Evolutionary conservation across 2,888 invertebrate species (phyloP).

Genomic region (Ceraclea dissimilis): DNA sequence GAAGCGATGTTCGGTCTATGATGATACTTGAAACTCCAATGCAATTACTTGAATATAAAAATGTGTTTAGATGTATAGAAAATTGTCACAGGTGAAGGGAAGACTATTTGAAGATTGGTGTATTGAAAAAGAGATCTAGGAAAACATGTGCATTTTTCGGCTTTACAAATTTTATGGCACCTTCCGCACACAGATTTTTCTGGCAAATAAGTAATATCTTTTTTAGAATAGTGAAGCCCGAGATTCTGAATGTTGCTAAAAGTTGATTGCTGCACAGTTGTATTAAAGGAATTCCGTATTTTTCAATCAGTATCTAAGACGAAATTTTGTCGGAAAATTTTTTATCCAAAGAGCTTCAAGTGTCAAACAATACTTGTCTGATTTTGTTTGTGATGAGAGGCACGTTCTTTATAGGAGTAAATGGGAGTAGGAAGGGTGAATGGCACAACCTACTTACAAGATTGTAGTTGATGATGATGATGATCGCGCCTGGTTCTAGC

Average conservation of each 20-base stretch:
- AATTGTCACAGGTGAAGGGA: neutral
- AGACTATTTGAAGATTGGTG: slow-evolving; percentile 5
- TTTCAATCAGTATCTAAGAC: too few relatives aligned
- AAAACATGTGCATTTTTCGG: too few relatives aligned
- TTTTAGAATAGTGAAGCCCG: too few relatives aligned
- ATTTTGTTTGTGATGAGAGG: slow-evolving; percentile 1
- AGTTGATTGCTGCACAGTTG: too few relatives aligned
- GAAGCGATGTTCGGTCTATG: neutral
- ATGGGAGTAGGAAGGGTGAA: neutral
- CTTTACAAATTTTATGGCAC: too few relatives aligned
- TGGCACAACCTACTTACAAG: slow-evolving; percentile 6
- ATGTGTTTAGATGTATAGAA: too few relatives aligned
- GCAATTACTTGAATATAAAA: slow-evolving; percentile 21
- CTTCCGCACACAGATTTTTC: too few relatives aligned
- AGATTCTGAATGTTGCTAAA: too few relatives aligned
- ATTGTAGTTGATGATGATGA: slow-evolving; percentile 20
- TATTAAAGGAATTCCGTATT: too few relatives aligned
- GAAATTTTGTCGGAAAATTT: too few relatives aligned
- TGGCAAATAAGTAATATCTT: too few relatives aligned
- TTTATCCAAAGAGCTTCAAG: neutral
- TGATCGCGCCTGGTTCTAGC: slow-evolving; percentile 14
- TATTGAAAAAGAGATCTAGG: too few relatives aligned
- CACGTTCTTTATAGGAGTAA: neutral
- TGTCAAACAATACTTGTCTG: neutral
- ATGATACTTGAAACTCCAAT: slow-evolving; percentile 11